Evolutionary conservation across 2,113 vertebrate genomes (phyloP), one percentile per base, ranked within the genome.

Genomic region (Heloderma charlesbogerti): DNA sequence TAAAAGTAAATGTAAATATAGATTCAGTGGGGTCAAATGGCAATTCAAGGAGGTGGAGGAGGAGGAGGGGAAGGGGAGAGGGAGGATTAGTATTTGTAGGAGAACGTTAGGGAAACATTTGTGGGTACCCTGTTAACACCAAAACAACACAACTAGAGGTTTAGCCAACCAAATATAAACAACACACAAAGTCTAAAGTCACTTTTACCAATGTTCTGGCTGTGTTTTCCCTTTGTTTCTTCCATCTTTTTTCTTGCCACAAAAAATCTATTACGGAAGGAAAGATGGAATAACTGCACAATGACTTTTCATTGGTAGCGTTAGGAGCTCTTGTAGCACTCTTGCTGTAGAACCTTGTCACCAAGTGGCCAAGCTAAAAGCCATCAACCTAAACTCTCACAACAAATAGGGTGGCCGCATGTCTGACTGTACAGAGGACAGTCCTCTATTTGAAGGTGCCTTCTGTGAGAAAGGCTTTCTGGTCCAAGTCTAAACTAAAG

Each of bases 1-100:
- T 40, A 16, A 86, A 72, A 48, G 8, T 0, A 72, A n/a, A 89
- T 88, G 93, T 89, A 92, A 94, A 95, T 94, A 94, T 2, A 89
- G 90, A 86, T 85, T 88, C 79, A 93, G 83, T 84, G 93, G 90
- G 81, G 69, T 67, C 22, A 0, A 74, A 51, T 57, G 91, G 87
- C 48, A 87, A 81, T 57, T 22, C n/a, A n/a, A n/a, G n/a, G 37
- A 40, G 37, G 74, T n/a, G 37, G 18, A 85, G 45, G 22, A 63
- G 81, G 48, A 63, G 13, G 54, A 67, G 81, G 40, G 89, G 85
- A 77, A 20, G 34, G 37, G 54, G 34, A 54, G 25, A 83, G 63
- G 0, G 0, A 88, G 72, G 0, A 10, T 67, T 81, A 40, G 18
- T 69, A 57, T 45, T 71, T 82, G 78, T 88, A 66, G 3, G 25